These are phyloP conservation scores for Ischnus inquisitorius DNA, from an alignment of 2,888 invertebrate species.

Conservation along the genomic window DNA sequence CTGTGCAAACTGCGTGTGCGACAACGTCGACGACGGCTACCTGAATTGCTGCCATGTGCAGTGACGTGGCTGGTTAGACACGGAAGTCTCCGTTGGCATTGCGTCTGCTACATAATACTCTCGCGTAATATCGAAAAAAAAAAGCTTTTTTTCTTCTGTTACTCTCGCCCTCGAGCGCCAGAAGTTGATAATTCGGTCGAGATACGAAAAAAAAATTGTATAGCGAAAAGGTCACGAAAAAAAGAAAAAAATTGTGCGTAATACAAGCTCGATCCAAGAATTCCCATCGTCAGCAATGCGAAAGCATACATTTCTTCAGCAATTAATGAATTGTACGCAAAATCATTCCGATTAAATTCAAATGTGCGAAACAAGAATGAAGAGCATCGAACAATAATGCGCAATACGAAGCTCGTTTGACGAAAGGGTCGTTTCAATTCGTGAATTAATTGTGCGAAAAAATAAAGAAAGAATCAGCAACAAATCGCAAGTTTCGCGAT, in stretches of 20 bases:
- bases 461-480: neutral
- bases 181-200: neutral
- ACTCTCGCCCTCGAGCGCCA: neutral
- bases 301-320: too few relatives aligned
- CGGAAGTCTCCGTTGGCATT: neutral
- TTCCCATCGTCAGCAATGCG: too few relatives aligned
- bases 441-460: neutral
- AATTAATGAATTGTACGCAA: too few relatives aligned
- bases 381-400: neutral
- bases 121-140: neutral
- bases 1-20: neutral
- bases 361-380: neutral
- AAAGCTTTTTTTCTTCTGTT: neutral
- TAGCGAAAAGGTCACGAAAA: neutral
- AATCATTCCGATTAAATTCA: neutral
- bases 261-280: neutral
- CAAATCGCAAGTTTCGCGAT: too few relatives aligned
- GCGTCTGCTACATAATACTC: neutral
- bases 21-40: neutral
- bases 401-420: neutral
- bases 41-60: conserved; percentile 13
- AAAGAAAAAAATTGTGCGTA: neutral
- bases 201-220: neutral
- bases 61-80: conserved; percentile 1
- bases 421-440: neutral